Base-by-base conservation (phyloP, 2,113 vertebrate species). In the Brachyhypopomus occidentalis region DNA sequence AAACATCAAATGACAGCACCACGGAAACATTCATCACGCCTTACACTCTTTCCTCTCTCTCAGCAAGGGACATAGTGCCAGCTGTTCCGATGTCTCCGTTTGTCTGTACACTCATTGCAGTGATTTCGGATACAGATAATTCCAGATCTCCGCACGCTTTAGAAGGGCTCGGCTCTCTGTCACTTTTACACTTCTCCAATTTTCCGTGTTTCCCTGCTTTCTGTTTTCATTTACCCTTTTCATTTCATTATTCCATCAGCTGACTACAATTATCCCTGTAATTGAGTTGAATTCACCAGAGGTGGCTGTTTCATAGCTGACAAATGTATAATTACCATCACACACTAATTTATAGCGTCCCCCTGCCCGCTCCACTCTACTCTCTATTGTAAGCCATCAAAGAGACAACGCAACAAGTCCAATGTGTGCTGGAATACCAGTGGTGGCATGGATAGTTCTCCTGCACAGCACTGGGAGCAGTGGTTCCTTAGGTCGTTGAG, bases 1-100 rank as follows among this genome's bases (percentile, higher is more conserved):
- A 52, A 84, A 58, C 78, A 84, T 77, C 75, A 78, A 72, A 78
- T 78, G 79, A 84, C 63, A 38, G 74, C 59, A 72, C 38, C 64
- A 67, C 76, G 66, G 72, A 77, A 67, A 34, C 52, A 70, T 63
- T 77, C 60, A 78, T 84, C 78, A 75, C 55, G 74, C 58, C 48
- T 84, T 20, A 17, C 60, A 36, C 16, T 67, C 63, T 69, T 56
- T 55, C 41, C 72, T 73, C 52, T 73, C 62, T 48, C 63, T 62
- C 38, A 30, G 27, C 59, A 41, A 76, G 78, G 72, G 66, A 77
- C 80, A 72, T 75, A 20, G n/a, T 66, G 72, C 83, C 83, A 80
- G 83, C 73, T 80, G 78, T 84, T 80, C 73, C 20, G 38, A 12
- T 36, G 36, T 48, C 48, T 81, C 56, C 45, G 16, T 8, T 59